Evolutionary conservation across 2,113 vertebrate genomes (phyloP).

Genomic region (Pelecanoides urinatrix): DNA sequence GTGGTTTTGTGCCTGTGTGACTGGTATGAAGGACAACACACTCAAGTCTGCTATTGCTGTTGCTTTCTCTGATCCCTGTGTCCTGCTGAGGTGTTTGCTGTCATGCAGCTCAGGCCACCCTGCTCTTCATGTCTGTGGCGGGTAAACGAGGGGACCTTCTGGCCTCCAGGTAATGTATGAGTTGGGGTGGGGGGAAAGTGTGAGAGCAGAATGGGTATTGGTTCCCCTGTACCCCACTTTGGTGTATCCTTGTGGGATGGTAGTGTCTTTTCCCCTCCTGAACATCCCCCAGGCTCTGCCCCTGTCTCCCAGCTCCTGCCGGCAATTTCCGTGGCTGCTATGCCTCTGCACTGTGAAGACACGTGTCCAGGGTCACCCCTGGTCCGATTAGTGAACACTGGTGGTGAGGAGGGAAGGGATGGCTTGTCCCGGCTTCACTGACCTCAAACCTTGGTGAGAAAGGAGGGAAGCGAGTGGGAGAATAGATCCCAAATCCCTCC

Average conservation of each 20-base stretch:
- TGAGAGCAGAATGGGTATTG: not conserved
- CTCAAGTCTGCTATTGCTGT: not conserved
- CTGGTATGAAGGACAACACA: not conserved
- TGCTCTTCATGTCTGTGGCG: not conserved
- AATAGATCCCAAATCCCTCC: not conserved
- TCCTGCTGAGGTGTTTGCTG: conserved; percentile 14
- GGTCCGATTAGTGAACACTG: not conserved
- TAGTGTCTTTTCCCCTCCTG: not conserved
- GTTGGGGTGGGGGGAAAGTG: not conserved
- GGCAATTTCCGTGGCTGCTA: not conserved
- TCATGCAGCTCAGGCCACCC: not conserved
- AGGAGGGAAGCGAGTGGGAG: not conserved
- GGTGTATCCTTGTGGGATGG: not conserved
- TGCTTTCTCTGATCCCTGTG: not conserved
- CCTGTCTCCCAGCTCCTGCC: not conserved
- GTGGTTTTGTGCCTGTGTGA: conserved; percentile 6
- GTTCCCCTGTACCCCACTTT: not conserved
- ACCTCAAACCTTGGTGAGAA: not conserved
- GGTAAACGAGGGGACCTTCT: not conserved
- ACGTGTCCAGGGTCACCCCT: not conserved
- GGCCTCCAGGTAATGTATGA: not conserved
- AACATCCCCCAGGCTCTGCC: not conserved
- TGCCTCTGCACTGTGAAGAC: conserved; percentile 58
- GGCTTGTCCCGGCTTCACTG: not conserved
- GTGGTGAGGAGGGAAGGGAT: not conserved